Base-by-base conservation (phyloP, 2,797 vertebrate species). In the Salarias fasciatus region DNA sequence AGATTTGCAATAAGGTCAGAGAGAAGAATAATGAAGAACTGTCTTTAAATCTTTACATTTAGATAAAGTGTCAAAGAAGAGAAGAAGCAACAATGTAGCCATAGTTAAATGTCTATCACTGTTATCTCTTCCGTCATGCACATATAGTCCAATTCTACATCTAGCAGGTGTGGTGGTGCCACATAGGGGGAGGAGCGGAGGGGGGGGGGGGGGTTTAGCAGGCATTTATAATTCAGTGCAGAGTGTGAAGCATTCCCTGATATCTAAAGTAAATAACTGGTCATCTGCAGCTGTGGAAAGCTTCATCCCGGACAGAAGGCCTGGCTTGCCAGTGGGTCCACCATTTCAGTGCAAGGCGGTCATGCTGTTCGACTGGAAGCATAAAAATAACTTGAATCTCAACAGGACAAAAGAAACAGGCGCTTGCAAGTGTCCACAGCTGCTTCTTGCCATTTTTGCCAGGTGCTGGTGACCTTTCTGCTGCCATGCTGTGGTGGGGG, bases 271-370 rank as follows among this genome's bases (percentile, higher is more conserved):
- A 73, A 82, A 81, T 88, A 83, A 82, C 79, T 77, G 68, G 77
- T 81, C 75, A 80, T 84, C 73, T 70, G 61, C 75, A 80, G 70
- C 63, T 63, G 73, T 83, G 69, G 77, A 73, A 77, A 79, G 53
- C 78, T 80, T 80, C 75, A 75, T 72, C 81, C 77, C 65, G 65
- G 77, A 89, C 79, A 75, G 60, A 70, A 59, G 72, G 56, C 69
- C 49, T 63, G 68, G 59, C 77, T 80, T 79, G 68, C 72, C 72
- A 71, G 63, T 50, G 69, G 76, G 76, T 77, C 80, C 73, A 72
- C 81, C 82, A 77, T 83, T 85, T 86, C 76, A 82, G 80, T 91
- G 89, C 91, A 93, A 86, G 91, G 87, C 85, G 75, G 77, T 91
- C 92, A 91, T 93, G 91, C 91, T 80, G 73, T 87, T 85, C 80